phyloP scores from a whole-genome alignment of 2,797 vertebrate species.

The Tamandua tetradactyla region DNA sequence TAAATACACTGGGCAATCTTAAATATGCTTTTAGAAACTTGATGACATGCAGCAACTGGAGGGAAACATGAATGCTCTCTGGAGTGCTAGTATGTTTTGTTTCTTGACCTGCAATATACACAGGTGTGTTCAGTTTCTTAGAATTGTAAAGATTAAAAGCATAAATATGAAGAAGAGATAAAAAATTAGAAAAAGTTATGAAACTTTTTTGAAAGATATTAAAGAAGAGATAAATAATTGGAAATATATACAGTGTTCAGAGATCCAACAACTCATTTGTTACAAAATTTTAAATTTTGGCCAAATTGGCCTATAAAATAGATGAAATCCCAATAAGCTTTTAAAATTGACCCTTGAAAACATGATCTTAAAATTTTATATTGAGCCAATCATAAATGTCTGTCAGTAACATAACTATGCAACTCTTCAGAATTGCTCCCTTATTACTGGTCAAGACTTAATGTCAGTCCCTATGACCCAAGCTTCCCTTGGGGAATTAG shows the following conservation, averaged over 20 bases:
- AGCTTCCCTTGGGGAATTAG: conserved; percentile 84
- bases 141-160: background rate
- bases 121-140: background rate
- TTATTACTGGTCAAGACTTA: conserved; percentile 91
- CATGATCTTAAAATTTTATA: background rate
- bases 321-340: background rate
- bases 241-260: background rate
- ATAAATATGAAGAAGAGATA: background rate
- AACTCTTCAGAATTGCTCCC: conserved; percentile 91
- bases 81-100: background rate
- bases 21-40: background rate
- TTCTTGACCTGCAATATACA: background rate
- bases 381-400: conserved; percentile 79
- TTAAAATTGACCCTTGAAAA: background rate
- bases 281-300: background rate
- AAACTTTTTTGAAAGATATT: background rate
- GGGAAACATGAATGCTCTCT: background rate
- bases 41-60: background rate
- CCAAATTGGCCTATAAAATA: background rate
- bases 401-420: conserved; percentile 90
- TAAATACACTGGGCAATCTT: background rate
- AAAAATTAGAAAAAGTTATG: background rate
- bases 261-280: background rate
- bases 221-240: background rate
- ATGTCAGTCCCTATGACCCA: conserved; percentile 89